A percentile compares a stretch with the other conserved stretches of the same genome.
These are phyloP conservation scores for Pangasius sanitwongsei DNA, from an alignment of 2,797 vertebrate genomes.

Conservation along the genomic window DNA sequence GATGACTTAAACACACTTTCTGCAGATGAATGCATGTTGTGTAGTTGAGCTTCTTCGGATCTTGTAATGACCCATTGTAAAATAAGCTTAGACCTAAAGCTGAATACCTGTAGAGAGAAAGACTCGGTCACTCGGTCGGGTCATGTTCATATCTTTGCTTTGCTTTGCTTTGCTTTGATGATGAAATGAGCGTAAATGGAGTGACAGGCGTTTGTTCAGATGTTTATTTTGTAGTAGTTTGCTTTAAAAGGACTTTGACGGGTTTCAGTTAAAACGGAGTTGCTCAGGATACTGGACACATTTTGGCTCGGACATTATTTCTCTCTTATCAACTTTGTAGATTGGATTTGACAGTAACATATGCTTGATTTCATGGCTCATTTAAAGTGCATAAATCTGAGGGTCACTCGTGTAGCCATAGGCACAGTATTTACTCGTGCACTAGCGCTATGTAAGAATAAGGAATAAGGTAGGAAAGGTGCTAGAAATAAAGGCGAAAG, in stretches of 20 bases:
- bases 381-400: background rate
- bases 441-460: background rate
- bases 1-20: background rate
- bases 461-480: conserved; percentile 59
- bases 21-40: background rate
- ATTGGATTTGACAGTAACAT: background rate
- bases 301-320: background rate
- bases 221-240: background rate
- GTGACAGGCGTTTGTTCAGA: background rate
- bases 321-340: conserved; percentile 14
- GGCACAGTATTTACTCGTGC: background rate
- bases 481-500: background rate
- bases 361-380: background rate
- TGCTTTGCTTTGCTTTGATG: background rate
- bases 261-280: conserved; percentile 7
- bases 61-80: background rate
- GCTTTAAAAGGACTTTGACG: conserved; percentile 1
- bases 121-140: conserved; percentile 1
- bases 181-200: background rate
- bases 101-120: conserved; percentile 25
- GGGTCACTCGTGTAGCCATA: background rate
- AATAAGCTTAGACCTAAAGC: background rate
- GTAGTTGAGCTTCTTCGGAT: background rate
- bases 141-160: background rate
- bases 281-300: conserved; percentile 1